Base-by-base conservation (phyloP, 2,113 vertebrate species). In the Meriones unguiculatus region DNA sequence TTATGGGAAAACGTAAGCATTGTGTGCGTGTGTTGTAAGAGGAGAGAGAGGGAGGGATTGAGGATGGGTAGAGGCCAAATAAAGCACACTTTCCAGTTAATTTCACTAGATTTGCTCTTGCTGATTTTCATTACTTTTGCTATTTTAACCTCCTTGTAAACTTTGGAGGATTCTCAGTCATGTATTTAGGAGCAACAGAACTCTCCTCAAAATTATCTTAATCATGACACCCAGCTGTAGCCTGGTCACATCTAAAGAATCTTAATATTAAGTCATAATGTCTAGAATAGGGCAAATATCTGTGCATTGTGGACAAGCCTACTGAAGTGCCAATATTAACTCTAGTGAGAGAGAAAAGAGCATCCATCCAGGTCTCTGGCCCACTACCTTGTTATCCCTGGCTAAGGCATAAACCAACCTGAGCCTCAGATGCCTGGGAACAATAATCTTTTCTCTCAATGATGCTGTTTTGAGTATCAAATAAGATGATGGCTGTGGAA, bases 401-500 rank as follows among this genome's bases (percentile, higher is more conserved):
- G 35, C 65, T 81, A 54, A 38, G 32, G 89, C 77, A 22, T 24
- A 78, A 81, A 64, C 93, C 73, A 78, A 8, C 38, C 24, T 2
- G 32, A 78, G 91, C 82, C 73, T 85, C 90, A 69, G 59, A 77
- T 95, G 95, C 86, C 89, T 75, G 41, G 28, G 35, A 20, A 87
- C 24, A 5, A 72, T 41, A 46, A 84, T 93, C 70, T 75, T 96
- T 93, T 89, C 75, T 95, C 57, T 93, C 93, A 17, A 46, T 72
- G 84, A 91, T 32, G 50, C 81, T 18, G 15, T 65, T 75, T 25
- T 69, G 62, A 95, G 41, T 59, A 96, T 67, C 82, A 91, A 62
- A 78, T 78, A 84, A 89, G 89, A 89, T 67, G 94, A 96, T 87
- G 90, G 62, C 62, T 28, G 0, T 73, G 50, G 73, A 95, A 89